A percentile compares a stretch with the other conserved stretches of the same genome.
These are phyloP conservation scores for Lepilemur ruficaudatus DNA, from an alignment of 2,797 vertebrate genomes.

Conservation along the genomic window DNA sequence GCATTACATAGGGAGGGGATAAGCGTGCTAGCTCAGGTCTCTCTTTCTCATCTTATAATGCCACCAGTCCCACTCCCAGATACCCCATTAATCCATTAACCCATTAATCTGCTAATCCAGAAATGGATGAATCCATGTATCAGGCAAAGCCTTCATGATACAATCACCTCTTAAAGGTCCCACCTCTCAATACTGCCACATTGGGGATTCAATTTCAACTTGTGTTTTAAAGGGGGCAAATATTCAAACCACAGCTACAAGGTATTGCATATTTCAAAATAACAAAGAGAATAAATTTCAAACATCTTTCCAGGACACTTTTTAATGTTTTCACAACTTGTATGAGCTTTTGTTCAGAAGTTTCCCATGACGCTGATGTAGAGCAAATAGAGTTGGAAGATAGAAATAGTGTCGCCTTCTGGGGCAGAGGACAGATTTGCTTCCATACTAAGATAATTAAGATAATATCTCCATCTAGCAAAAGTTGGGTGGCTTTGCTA, in stretches of 20 bases:
- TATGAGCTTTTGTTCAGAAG: background rate
- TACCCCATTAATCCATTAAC: background rate
- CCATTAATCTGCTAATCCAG: background rate
- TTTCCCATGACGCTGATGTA: background rate
- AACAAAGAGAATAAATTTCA: background rate
- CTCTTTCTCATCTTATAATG: background rate
- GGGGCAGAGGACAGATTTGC: background rate
- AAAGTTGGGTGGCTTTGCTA: background rate
- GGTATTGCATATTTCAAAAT: background rate
- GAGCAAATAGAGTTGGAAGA: background rate
- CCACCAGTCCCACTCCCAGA: background rate
- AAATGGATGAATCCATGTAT: background rate
- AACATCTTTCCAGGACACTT: background rate
- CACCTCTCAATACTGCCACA: background rate
- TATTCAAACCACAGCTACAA: background rate
- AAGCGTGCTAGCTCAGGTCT: background rate
- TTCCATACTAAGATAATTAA: background rate
- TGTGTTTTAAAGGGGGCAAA: background rate
- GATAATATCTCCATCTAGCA: background rate
- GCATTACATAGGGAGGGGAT: background rate
- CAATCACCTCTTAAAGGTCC: background rate
- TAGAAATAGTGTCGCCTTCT: background rate
- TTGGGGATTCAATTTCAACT: background rate
- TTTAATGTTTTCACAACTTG: background rate
- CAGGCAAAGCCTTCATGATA: background rate